Conservation (phyloP, 2,888 invertebrate genomes). For the Andrena marginata region DNA sequence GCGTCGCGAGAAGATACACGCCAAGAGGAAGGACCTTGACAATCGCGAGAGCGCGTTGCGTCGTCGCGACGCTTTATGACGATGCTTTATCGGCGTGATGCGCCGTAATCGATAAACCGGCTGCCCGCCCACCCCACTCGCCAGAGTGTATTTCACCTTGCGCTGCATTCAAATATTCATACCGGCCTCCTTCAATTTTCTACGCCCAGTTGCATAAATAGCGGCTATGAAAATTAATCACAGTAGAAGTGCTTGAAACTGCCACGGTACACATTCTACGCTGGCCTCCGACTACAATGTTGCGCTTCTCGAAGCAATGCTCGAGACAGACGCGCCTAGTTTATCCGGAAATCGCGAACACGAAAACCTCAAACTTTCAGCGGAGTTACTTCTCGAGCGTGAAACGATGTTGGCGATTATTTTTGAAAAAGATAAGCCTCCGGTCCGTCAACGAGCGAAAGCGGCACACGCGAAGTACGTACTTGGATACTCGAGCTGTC, state of each 20-base stretch:
- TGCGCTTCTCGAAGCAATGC: not conserved
- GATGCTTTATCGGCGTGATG: slow-evolving; percentile 67
- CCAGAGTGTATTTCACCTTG: slow-evolving; percentile 63
- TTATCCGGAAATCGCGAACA: not conserved
- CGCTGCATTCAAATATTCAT: slow-evolving; percentile 71
- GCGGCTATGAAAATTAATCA: not conserved
- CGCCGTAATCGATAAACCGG: slow-evolving; percentile 72
- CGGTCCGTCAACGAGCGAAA: not conserved
- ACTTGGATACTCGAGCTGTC: too few species aligned
- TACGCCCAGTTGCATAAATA: slow-evolving; percentile 1
- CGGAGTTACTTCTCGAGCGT: not conserved
- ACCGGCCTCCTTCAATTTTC: slow-evolving; percentile 56
- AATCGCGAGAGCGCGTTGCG: slow-evolving; percentile 60
- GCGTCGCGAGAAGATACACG: slow-evolving; percentile 16
- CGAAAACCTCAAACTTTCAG: not conserved
- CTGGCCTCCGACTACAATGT: not conserved
- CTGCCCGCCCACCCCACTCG: slow-evolving; percentile 63
- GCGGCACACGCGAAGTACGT: not conserved
- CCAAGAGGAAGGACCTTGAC: slow-evolving; percentile 68
- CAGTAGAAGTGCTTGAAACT: not conserved
- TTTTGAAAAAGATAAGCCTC: not conserved
- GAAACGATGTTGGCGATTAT: not conserved
- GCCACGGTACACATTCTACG: not conserved
- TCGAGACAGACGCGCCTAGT: not conserved
- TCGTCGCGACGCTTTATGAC: slow-evolving; percentile 66